These are phyloP conservation scores for Caerostris darwini DNA, from an alignment of 1,140 invertebrate genomes.

Conservation along the genomic window DNA sequence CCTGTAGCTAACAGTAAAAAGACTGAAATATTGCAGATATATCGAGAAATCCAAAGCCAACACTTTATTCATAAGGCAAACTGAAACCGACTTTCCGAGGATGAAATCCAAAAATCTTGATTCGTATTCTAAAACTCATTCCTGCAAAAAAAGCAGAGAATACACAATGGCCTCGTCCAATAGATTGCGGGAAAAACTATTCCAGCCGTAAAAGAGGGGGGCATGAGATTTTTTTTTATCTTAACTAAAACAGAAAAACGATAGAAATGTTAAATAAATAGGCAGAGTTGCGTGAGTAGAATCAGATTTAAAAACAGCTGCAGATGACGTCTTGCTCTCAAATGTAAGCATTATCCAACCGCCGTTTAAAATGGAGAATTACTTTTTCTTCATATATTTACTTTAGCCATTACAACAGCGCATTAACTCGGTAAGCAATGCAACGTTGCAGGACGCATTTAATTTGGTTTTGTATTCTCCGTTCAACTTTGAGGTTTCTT, in stretches of 20 bases:
- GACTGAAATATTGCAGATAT: constrained; percentile 52
- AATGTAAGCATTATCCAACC: constrained; percentile 34
- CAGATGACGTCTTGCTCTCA: constrained; percentile 15
- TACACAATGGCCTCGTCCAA: constrained; percentile 34
- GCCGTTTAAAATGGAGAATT: constrained; percentile 58
- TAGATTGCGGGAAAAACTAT: constrained; percentile 47
- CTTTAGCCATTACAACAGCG: not conserved
- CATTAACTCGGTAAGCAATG: not conserved
- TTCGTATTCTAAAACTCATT: constrained; percentile 64
- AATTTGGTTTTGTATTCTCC: not conserved
- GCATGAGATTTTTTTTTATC: constrained; percentile 23
- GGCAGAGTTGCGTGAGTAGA: constrained; percentile 47
- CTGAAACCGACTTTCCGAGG: constrained; percentile 24
- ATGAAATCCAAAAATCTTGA: constrained; percentile 57
- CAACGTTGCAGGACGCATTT: not conserved
- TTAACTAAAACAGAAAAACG: constrained; percentile 51
- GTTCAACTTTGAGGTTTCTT: not conserved
- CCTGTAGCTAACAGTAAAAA: not conserved
- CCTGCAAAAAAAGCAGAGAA: constrained; percentile 33
- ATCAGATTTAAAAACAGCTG: constrained; percentile 59
- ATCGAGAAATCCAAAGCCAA: constrained; percentile 41
- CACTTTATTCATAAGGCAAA: constrained; percentile 63
- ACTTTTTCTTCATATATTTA: not conserved
- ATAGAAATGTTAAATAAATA: constrained; percentile 70
- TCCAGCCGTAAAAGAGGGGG: not conserved